phyloP scores from a whole-genome alignment of 2,888 invertebrate species.

The Idaea biselata region DNA sequence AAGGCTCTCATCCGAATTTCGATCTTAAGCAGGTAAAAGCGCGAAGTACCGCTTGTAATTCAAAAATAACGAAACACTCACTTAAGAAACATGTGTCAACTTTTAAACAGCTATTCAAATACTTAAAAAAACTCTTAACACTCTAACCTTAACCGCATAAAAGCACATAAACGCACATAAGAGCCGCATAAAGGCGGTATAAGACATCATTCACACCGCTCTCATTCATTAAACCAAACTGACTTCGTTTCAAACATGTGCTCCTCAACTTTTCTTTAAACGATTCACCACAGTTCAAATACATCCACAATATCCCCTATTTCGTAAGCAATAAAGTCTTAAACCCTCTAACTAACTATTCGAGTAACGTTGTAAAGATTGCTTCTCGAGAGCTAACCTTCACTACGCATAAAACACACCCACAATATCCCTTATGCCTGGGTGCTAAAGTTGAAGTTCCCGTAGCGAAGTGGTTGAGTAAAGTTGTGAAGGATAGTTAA shows the following conservation, averaged over 20 bases:
- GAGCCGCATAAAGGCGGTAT: conserved; percentile 23
- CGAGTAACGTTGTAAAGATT: background rate
- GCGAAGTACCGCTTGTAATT: background rate
- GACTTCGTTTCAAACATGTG: conserved; percentile 54
- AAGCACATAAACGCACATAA: conserved; percentile 30
- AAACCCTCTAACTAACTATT: background rate
- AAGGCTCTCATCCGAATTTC: too few relatives aligned
- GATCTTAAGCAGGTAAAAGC: background rate
- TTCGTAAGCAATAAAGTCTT: background rate
- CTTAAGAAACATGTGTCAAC: background rate
- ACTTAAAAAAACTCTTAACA: conserved; percentile 12
- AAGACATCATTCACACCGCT: conserved; percentile 38
- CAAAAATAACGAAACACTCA: background rate
- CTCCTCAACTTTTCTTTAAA: conserved; percentile 59
- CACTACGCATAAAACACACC: background rate
- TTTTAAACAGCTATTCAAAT: conserved; percentile 7
- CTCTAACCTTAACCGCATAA: conserved; percentile 23
- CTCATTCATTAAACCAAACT: conserved; percentile 49
- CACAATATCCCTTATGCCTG: conserved; percentile 3
- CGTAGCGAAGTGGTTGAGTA: conserved; percentile 41
- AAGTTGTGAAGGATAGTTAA: conserved; percentile 31
- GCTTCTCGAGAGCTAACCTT: background rate
- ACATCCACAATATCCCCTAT: conserved; percentile 14
- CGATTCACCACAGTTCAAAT: conserved; percentile 38
- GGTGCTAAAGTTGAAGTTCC: conserved; percentile 37